These are phyloP conservation scores for Cheilosia soror DNA, from an alignment of 2,888 invertebrate genomes.

Conservation along the genomic window DNA sequence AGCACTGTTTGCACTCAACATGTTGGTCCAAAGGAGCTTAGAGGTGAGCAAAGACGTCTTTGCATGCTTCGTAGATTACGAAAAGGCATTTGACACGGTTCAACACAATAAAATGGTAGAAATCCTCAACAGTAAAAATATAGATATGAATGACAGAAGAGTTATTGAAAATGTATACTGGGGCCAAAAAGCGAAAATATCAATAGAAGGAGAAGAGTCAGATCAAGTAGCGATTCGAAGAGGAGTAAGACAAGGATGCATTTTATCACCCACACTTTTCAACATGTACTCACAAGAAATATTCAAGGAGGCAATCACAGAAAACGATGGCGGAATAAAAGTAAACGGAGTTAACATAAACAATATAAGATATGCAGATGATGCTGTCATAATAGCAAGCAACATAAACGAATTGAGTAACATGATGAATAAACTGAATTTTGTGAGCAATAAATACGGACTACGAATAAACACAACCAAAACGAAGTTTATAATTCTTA, in stretches of 20 bases:
- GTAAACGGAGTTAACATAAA: background rate
- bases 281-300: slow-evolving; percentile 25
- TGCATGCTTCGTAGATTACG: too few species aligned
- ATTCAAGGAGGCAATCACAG: background rate
- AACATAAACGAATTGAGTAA: background rate
- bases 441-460: background rate
- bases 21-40: too few species aligned
- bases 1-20: too few species aligned
- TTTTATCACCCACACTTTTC: slow-evolving; percentile 21
- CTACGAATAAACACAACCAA: background rate
- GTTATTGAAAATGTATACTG: background rate
- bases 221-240: slow-evolving; percentile 9
- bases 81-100: too few species aligned
- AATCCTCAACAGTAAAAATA: background rate
- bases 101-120: background rate
- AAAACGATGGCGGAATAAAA: background rate
- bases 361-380: slow-evolving; percentile 1
- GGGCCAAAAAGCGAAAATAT: slow-evolving; percentile 1
- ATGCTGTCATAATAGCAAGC: background rate
- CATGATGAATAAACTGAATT: background rate
- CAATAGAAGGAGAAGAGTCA: slow-evolving; percentile 2
- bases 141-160: background rate
- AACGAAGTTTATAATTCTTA: too few species aligned
- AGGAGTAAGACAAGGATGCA: slow-evolving; percentile 19
- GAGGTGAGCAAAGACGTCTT: too few species aligned